Percentiles rank a stretch among this genome's conserved stretches.
phyloP scores from a whole-genome alignment of 2,113 vertebrate genomes.

The Dromaius novaehollandiae region DNA sequence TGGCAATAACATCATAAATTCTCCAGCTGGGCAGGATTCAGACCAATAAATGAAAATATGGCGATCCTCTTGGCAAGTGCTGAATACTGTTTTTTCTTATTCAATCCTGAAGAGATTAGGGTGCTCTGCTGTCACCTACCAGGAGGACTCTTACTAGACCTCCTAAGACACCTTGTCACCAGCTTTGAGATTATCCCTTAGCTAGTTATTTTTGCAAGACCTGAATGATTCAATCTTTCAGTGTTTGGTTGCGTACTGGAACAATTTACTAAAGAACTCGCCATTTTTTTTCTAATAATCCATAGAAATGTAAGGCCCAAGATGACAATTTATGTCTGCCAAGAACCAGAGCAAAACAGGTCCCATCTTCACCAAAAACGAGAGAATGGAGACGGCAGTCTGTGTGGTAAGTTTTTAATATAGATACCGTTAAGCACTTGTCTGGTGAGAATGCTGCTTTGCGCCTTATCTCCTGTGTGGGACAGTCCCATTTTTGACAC shows the following conservation, averaged over 20 bases:
- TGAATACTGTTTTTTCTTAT: not conserved
- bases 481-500: not conserved
- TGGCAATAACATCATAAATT: not conserved
- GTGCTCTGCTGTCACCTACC: not conserved
- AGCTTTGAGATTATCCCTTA: not conserved
- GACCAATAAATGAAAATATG: not conserved
- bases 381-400: conserved; percentile 68
- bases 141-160: not conserved
- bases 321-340: conserved; percentile 93
- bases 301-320: conserved; percentile 88
- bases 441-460: not conserved
- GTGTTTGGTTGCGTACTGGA: not conserved
- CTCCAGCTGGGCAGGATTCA: not conserved
- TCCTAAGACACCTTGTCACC: not conserved
- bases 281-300: not conserved
- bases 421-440: not conserved
- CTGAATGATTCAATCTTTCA: not conserved
- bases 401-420: conserved; percentile 75
- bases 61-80: not conserved
- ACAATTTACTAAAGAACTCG: not conserved
- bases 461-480: not conserved
- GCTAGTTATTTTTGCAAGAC: not conserved
- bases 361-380: conserved; percentile 75
- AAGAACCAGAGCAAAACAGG: conserved; percentile 85
- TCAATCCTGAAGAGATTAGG: not conserved